Evolutionary conservation across 2,797 vertebrate species (phyloP).

Genomic region (Pterois miles): DNA sequence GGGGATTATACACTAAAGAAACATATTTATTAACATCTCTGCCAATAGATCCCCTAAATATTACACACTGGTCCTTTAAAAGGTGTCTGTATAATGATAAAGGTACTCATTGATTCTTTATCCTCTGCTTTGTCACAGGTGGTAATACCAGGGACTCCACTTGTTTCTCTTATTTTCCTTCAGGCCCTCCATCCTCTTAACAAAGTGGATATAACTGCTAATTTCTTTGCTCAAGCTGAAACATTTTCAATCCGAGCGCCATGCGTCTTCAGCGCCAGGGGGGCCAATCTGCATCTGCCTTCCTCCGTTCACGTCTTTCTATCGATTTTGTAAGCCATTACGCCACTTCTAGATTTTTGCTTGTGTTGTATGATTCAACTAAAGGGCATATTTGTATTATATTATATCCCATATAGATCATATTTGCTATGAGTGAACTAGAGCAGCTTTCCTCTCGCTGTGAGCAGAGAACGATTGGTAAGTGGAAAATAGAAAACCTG

Average conservation of each 20-base stretch:
- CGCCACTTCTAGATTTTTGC: background rate
- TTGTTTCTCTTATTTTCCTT: background rate
- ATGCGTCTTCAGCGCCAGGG: background rate
- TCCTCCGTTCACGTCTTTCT: background rate
- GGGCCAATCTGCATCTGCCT: background rate
- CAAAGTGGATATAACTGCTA: constrained; percentile 14
- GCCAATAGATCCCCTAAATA: background rate
- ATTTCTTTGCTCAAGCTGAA: constrained; percentile 1
- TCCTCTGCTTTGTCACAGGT: background rate
- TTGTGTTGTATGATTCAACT: constrained; percentile 44
- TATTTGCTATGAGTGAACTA: constrained; percentile 26
- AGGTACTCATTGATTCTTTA: background rate
- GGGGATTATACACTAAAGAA: background rate
- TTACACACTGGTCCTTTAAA: background rate
- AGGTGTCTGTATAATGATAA: background rate
- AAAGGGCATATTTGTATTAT: constrained; percentile 3
- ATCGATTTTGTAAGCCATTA: constrained; percentile 2
- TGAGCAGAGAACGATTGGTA: constrained; percentile 22
- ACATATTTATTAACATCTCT: too few relatives aligned
- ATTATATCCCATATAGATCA: constrained; percentile 5
- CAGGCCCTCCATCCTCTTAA: background rate
- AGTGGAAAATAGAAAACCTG: constrained; percentile 61
- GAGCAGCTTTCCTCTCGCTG: constrained; percentile 23
- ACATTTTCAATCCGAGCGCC: background rate
- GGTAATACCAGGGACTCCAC: background rate